These are phyloP conservation scores for Mallotus villosus DNA, from an alignment of 2,797 vertebrate genomes.

Conservation along the genomic window DNA sequence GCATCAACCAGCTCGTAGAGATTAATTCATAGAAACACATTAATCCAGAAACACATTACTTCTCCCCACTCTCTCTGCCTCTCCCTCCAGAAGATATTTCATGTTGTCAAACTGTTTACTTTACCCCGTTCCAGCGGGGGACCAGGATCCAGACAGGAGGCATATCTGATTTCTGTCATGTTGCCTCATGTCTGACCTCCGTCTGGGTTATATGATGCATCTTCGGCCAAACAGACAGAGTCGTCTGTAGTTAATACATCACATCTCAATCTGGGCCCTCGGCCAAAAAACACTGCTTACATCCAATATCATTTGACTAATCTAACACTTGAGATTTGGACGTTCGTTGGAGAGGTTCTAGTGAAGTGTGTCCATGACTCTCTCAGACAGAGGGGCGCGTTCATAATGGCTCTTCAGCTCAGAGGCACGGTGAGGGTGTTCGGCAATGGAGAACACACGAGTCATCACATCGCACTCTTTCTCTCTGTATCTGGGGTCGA, in stretches of 20 bases:
- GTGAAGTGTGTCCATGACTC: not conserved
- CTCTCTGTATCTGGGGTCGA: not conserved
- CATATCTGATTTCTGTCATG: not conserved
- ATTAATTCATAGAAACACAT: conserved; percentile 27
- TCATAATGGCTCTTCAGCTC: conserved; percentile 14
- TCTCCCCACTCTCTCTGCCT: conserved; percentile 4
- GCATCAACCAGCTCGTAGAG: conserved; percentile 17
- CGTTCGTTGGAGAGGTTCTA: not conserved
- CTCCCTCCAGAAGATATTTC: not conserved
- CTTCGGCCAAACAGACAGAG: too few species aligned
- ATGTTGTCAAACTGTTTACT: not conserved
- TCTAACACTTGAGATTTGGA: too few species aligned
- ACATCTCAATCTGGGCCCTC: too few species aligned
- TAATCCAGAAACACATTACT: conserved; percentile 39
- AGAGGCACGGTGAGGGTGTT: not conserved
- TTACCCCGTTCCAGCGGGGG: not conserved
- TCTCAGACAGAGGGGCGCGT: not conserved
- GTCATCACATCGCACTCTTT: not conserved
- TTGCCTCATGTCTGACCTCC: not conserved
- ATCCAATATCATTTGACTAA: too few species aligned
- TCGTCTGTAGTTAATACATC: too few species aligned
- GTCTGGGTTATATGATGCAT: too few species aligned
- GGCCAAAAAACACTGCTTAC: too few species aligned
- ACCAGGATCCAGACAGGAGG: not conserved
- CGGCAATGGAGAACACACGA: not conserved